These are phyloP conservation scores for Antechinus flavipes DNA, from an alignment of 2,113 vertebrate species.

Conservation along the genomic window DNA sequence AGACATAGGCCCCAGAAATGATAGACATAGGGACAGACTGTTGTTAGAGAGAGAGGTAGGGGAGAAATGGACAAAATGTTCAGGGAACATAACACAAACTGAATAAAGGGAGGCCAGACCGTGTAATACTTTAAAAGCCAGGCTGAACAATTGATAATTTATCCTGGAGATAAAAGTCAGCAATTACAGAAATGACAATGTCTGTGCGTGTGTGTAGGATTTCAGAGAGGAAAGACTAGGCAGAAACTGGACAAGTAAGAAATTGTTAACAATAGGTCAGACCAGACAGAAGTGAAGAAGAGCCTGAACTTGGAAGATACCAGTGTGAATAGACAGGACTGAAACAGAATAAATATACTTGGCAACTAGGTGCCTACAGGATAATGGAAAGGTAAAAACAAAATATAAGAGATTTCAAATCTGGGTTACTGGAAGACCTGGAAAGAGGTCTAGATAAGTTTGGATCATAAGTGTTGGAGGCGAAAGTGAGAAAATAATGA, in stretches of 20 bases:
- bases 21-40: background rate
- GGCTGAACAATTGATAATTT: background rate
- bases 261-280: background rate
- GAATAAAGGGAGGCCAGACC: background rate
- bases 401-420: background rate
- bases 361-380: background rate
- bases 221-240: background rate
- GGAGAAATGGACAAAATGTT: background rate
- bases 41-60: background rate
- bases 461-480: background rate
- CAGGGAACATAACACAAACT: background rate
- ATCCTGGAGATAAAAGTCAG: background rate
- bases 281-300: background rate
- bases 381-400: background rate
- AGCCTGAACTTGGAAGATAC: background rate
- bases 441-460: background rate
- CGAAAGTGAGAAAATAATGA: background rate
- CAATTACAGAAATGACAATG: background rate
- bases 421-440: background rate
- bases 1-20: background rate
- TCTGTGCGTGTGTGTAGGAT: too few relatives aligned
- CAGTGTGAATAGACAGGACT: background rate
- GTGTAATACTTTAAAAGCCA: background rate
- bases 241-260: background rate
- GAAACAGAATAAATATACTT: background rate